A percentile compares a stretch with the other conserved stretches of the same genome.
These are phyloP conservation scores for Drosophila gunungcola DNA, from an alignment of 1,140 invertebrate genomes.

Conservation along the genomic window DNA sequence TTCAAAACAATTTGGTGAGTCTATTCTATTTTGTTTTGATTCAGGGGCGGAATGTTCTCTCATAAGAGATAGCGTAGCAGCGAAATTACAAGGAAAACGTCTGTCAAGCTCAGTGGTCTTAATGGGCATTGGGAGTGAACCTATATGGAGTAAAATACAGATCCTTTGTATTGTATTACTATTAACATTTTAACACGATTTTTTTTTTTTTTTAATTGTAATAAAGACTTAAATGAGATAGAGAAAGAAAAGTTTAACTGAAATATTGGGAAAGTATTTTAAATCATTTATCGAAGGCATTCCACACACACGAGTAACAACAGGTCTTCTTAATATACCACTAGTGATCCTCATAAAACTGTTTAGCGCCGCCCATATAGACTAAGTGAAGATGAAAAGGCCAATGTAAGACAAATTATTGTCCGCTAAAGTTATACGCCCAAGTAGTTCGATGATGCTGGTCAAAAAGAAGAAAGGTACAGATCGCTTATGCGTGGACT, in stretches of 20 bases:
- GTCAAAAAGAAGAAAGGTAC: background rate
- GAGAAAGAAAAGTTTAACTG: background rate
- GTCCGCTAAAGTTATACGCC: background rate
- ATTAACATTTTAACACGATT: background rate
- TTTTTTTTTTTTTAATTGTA: background rate
- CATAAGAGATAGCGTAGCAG: background rate
- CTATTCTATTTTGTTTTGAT: background rate
- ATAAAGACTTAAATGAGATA: background rate
- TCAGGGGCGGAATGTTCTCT: background rate
- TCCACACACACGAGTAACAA: conserved; percentile 1
- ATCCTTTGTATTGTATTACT: background rate
- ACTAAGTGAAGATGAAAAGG: background rate
- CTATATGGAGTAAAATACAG: background rate
- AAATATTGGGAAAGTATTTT: background rate
- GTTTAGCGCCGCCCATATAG: background rate
- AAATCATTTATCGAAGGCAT: background rate
- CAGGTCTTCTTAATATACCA: background rate
- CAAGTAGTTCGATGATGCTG: background rate
- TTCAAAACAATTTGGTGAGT: no score
- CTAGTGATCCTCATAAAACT: background rate
- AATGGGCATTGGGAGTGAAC: background rate
- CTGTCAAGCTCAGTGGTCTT: background rate
- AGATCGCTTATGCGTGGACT: background rate
- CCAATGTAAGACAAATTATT: background rate
- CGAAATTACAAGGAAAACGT: background rate